Percentiles rank a stretch among this genome's conserved stretches.
Evolutionary conservation across 2,888 invertebrate species (phyloP).

Genomic region (Limulus polyphemus): DNA sequence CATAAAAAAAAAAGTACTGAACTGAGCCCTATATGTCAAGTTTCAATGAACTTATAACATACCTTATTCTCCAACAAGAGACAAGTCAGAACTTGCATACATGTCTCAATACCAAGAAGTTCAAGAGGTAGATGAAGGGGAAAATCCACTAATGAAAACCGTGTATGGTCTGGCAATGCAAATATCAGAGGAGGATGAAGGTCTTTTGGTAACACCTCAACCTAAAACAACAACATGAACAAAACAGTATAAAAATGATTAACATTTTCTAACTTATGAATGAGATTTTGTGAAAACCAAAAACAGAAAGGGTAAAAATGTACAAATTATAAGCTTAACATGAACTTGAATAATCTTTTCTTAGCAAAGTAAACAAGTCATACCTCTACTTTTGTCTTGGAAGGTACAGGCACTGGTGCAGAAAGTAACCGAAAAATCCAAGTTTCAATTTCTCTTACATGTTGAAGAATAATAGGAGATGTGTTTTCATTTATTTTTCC

Average conservation of each 20-base stretch:
- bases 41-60: constrained; percentile 14
- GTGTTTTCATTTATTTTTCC: constrained; percentile 41
- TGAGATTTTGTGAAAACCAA: no score
- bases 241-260: background rate
- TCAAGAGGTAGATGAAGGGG: constrained; percentile 96
- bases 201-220: constrained; percentile 69
- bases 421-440: constrained; percentile 94
- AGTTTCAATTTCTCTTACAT: constrained; percentile 94
- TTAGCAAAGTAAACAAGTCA: constrained; percentile 8
- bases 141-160: constrained; percentile 93
- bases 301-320: no score
- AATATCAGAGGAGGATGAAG: constrained; percentile 72
- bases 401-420: constrained; percentile 95
- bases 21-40: no score
- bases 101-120: constrained; percentile 91
- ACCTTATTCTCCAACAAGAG: constrained; percentile 95
- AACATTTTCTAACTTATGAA: no score
- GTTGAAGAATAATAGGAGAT: constrained; percentile 80
- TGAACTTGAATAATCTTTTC: no score
- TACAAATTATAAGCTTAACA: no score
- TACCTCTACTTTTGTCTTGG: constrained; percentile 69
- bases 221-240: constrained; percentile 33
- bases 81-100: constrained; percentile 86
- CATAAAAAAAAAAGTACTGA: no score
- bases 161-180: constrained; percentile 91